A percentile compares a stretch with the other conserved stretches of the same genome.
These are phyloP conservation scores for Brachionus angularis DNA, from an alignment of 1,140 invertebrate genomes.

Conservation along the genomic window DNA sequence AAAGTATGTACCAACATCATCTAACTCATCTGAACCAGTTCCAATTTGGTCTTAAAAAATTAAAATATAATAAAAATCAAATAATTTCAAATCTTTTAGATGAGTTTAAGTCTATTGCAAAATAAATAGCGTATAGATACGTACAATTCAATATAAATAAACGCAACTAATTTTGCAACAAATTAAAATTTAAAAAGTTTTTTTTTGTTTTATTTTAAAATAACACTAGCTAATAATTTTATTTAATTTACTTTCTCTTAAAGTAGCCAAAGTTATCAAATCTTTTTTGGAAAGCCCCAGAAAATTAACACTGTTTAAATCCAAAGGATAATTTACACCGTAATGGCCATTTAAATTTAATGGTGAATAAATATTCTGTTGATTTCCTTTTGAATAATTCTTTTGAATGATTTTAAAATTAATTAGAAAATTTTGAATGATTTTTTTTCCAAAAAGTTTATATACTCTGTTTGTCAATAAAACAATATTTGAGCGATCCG, in stretches of 20 bases:
- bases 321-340: not conserved
- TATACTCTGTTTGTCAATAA: conserved; percentile 49
- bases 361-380: conserved; percentile 2
- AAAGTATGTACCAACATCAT: conserved; percentile 57
- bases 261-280: conserved; percentile 1
- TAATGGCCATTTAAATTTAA: conserved; percentile 3
- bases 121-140: not conserved
- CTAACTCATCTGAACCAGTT: conserved; percentile 46
- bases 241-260: not conserved
- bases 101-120: not conserved
- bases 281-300: not conserved
- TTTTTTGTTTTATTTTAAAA: too few relatives aligned
- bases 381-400: not conserved
- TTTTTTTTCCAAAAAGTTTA: not conserved
- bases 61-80: not conserved
- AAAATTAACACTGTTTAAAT: not conserved
- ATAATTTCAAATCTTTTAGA: not conserved
- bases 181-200: not conserved
- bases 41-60: conserved; percentile 18
- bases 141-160: not conserved
- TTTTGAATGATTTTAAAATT: not conserved
- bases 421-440: not conserved
- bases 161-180: too few relatives aligned
- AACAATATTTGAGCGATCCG: conserved; percentile 54
- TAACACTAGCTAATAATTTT: not conserved